phyloP scores from a whole-genome alignment of 2,113 vertebrate genomes.

The Calonectris borealis region DNA sequence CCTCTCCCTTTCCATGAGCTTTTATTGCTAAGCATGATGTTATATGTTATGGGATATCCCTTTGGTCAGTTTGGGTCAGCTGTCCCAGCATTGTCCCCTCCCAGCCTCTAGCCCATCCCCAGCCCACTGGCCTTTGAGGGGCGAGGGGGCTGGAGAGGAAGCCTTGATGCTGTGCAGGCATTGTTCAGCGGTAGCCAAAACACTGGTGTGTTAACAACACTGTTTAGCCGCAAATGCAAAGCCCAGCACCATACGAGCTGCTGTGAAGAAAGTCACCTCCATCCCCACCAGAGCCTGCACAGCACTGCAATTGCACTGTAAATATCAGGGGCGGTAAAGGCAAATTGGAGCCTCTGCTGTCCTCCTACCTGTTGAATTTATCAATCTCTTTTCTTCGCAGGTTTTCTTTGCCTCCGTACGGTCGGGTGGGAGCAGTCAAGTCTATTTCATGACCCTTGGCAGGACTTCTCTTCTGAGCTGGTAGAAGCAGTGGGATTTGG shows the following conservation, averaged over 20 bases:
- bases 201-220: rapidly evolving
- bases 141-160: background rate
- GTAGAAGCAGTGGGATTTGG: slow-evolving; percentile 78
- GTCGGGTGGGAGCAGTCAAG: slow-evolving; percentile 97
- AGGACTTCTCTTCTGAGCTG: slow-evolving; percentile 98
- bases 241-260: rapidly evolving
- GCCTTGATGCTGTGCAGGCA: background rate
- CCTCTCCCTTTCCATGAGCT: background rate
- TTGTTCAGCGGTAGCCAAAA: background rate
- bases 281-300: no score
- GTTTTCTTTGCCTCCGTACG: slow-evolving; percentile 98
- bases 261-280: background rate
- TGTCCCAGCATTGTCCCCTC: background rate
- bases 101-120: background rate
- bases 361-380: background rate
- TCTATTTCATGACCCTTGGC: slow-evolving; percentile 99
- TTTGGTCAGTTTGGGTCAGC: background rate
- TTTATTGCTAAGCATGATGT: background rate
- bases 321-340: background rate
- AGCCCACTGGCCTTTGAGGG: background rate
- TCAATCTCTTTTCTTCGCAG: slow-evolving; percentile 56
- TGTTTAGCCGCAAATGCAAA: background rate
- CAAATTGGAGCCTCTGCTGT: background rate
- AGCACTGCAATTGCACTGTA: background rate
- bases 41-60: background rate